These are phyloP conservation scores for Actenoides hombroni DNA, from an alignment of 2,113 vertebrate species.

Conservation along the genomic window DNA sequence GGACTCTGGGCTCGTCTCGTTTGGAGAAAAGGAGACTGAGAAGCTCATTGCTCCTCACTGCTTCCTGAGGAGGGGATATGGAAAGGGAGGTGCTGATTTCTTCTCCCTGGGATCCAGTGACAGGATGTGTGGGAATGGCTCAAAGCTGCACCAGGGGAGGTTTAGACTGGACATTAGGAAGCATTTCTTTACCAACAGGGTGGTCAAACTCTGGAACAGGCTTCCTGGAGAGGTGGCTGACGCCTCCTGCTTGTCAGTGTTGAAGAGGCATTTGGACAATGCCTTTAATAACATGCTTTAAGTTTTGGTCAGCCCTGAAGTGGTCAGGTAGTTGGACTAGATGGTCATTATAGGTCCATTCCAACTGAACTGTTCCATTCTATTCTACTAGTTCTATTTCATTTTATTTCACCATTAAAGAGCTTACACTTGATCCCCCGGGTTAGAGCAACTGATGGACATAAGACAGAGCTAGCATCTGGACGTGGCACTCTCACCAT, in stretches of 20 bases:
- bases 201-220: background rate
- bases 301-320: background rate
- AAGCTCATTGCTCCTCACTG: background rate
- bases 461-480: background rate
- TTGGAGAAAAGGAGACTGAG: background rate
- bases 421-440: background rate
- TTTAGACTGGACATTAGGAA: background rate
- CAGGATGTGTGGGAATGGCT: background rate
- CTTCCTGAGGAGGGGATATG: background rate
- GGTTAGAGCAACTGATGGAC: background rate
- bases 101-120: background rate
- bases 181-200: background rate
- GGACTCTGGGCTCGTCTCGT: background rate
- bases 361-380: background rate
- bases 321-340: background rate
- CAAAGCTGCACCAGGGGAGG: background rate
- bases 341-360: background rate
- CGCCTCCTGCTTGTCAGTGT: background rate
- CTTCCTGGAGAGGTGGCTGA: fast-evolving
- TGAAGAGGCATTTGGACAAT: background rate
- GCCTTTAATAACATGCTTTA: background rate
- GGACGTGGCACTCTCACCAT: fast-evolving
- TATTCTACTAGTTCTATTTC: background rate
- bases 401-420: background rate
- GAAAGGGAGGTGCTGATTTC: background rate